Conservation (phyloP, 1,140 invertebrate genomes). For the Cherax destructor region DNA sequence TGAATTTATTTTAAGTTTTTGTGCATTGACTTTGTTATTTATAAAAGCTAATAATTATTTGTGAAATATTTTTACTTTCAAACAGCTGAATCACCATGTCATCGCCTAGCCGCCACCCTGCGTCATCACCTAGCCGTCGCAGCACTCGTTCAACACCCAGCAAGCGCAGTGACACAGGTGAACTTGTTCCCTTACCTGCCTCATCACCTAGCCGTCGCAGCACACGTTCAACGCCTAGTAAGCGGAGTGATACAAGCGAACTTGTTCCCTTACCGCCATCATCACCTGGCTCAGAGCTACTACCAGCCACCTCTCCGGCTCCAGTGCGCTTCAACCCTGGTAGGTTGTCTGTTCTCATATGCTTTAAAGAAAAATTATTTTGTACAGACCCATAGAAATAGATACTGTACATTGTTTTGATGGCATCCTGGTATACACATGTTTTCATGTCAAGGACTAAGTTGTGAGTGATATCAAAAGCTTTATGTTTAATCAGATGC, state of each 20-base stretch:
- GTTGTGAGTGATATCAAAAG: no score
- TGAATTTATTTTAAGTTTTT: no score
- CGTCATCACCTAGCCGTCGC: slow-evolving; percentile 56
- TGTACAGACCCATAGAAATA: no score
- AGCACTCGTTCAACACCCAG: slow-evolving; percentile 66
- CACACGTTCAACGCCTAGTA: slow-evolving; percentile 67
- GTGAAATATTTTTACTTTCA: no score
- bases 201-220: slow-evolving; percentile 57
- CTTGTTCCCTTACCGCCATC: slow-evolving; percentile 72
- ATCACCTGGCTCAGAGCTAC: slow-evolving; percentile 74
- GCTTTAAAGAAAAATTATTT: no score
- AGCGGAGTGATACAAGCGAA: slow-evolving; percentile 68
- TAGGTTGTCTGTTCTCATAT: not conserved
- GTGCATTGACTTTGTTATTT: no score
- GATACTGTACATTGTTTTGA: no score
- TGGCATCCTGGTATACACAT: no score
- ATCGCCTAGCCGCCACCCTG: not conserved
- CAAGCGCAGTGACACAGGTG: slow-evolving; percentile 69
- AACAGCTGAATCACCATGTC: slow-evolving; percentile 12
- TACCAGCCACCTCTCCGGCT: slow-evolving; percentile 73
- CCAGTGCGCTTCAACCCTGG: slow-evolving; percentile 60
- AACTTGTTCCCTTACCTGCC: slow-evolving; percentile 71
- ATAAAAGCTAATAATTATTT: no score
- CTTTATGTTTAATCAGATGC: no score
- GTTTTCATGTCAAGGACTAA: no score